These are phyloP conservation scores for Tamias sibiricus DNA, from an alignment of 2,113 vertebrate species.

Conservation along the genomic window DNA sequence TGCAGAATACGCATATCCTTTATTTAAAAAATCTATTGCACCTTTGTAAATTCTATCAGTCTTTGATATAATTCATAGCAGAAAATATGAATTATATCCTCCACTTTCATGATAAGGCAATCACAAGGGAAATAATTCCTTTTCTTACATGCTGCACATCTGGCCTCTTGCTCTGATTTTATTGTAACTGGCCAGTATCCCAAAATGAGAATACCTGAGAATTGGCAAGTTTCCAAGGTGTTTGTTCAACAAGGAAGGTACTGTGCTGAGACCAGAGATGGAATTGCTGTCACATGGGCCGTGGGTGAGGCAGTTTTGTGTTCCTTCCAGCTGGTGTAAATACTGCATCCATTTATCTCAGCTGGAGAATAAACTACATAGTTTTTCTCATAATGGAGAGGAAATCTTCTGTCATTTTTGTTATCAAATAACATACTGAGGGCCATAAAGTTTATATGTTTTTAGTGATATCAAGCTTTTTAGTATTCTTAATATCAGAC, in stretches of 20 bases:
- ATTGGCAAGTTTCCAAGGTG: constrained; percentile 20
- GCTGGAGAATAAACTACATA: neutral
- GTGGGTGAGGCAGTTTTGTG: constrained; percentile 10
- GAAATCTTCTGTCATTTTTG: neutral
- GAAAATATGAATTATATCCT: neutral
- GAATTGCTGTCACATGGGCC: neutral
- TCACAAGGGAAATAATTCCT: neutral
- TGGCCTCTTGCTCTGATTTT: constrained; percentile 25
- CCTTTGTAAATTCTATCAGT: neutral
- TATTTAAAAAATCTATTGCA: neutral
- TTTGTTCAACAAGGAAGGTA: constrained; percentile 53
- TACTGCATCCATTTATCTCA: neutral
- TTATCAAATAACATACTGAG: neutral
- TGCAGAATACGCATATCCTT: neutral
- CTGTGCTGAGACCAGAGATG: constrained; percentile 29
- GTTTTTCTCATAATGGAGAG: neutral
- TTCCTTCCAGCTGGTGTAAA: constrained; percentile 46
- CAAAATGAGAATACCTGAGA: constrained; percentile 37
- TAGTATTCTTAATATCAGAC: neutral
- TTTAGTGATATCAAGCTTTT: neutral
- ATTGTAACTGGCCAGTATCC: constrained; percentile 34
- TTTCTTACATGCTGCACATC: neutral
- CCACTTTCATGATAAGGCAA: neutral
- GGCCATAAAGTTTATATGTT: neutral
- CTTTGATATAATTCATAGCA: constrained; percentile 12